Percentiles rank a stretch among this genome's conserved stretches.
phyloP scores from a whole-genome alignment of 2,888 invertebrate species.

The Troilus luridus region DNA sequence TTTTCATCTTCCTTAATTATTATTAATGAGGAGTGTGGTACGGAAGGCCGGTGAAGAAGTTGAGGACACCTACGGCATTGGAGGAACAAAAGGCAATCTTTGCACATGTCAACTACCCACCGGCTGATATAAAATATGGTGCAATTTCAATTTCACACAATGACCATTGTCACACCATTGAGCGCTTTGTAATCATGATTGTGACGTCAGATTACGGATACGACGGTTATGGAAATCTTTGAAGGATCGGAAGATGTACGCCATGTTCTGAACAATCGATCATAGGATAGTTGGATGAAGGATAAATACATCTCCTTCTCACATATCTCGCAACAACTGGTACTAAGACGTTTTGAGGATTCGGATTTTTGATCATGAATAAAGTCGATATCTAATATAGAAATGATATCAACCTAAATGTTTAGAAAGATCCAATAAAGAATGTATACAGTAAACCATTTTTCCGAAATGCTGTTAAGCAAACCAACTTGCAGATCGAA shows the following conservation, averaged over 20 bases:
- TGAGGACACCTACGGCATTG: neutral
- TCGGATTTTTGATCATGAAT: neutral
- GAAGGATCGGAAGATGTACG: neutral
- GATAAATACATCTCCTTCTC: neutral
- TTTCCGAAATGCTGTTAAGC: too few relatives aligned
- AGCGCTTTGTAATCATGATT: constrained; percentile 2
- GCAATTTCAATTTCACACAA: constrained; percentile 25
- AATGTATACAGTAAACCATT: too few relatives aligned
- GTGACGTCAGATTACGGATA: neutral
- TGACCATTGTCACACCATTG: neutral
- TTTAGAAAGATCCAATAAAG: too few relatives aligned
- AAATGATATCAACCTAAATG: too few relatives aligned
- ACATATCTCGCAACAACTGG: neutral
- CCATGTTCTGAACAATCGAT: neutral
- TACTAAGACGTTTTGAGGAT: neutral
- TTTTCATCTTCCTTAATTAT: neutral
- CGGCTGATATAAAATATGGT: neutral
- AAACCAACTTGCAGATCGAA: too few relatives aligned
- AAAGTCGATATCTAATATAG: too few relatives aligned
- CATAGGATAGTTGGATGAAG: neutral
- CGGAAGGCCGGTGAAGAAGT: neutral
- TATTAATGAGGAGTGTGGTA: constrained; percentile 29
- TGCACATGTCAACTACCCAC: constrained; percentile 36
- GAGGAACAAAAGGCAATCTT: constrained; percentile 29
- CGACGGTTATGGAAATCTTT: neutral